phyloP scores from a whole-genome alignment of 2,888 invertebrate species.

The Polydrusus pterygomalis region DNA sequence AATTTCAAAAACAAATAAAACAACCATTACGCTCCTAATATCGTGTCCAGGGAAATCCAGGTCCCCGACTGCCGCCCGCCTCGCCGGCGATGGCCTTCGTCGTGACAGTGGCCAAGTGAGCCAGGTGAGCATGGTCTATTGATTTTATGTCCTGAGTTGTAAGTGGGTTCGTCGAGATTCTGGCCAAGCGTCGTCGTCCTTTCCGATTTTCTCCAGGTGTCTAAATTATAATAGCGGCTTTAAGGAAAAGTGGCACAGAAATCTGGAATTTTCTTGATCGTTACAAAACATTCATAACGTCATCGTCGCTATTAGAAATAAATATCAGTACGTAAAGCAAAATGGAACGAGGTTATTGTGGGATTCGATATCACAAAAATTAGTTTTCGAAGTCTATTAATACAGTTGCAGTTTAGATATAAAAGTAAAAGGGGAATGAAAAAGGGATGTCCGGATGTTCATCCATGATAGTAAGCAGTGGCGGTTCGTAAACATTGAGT shows the following conservation, averaged over 20 bases:
- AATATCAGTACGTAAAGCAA: neutral
- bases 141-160: conserved; percentile 39
- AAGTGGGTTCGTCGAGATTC: conserved; percentile 36
- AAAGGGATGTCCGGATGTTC: no score
- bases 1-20: neutral
- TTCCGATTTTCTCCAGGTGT: conserved; percentile 21
- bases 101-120: conserved; percentile 36
- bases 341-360: neutral
- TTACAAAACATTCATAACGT: no score
- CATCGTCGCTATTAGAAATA: no score
- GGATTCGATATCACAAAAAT: no score
- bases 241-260: neutral
- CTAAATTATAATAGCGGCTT: conserved; percentile 8
- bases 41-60: conserved; percentile 13
- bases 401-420: no score
- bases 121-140: conserved; percentile 36
- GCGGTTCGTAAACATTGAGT: no score
- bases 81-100: conserved; percentile 30
- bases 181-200: conserved; percentile 27
- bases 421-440: no score
- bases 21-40: neutral
- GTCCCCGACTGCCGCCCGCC: conserved; percentile 7
- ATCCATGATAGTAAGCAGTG: no score
- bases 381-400: no score
- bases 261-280: neutral